Conservation (phyloP, 2,888 invertebrate species). For the Leptinotarsa haldemani region DNA sequence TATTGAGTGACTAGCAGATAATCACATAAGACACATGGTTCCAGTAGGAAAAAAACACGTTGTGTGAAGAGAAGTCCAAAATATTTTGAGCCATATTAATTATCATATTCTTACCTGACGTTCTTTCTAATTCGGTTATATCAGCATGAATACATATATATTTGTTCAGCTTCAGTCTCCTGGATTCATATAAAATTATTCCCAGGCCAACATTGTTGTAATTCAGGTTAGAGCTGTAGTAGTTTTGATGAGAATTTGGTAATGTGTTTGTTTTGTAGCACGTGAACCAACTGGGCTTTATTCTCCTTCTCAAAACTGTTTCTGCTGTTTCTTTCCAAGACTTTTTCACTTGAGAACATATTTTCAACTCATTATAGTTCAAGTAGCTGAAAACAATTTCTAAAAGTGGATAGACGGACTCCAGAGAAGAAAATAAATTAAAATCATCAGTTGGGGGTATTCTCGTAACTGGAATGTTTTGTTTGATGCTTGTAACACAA, state of each 20-base stretch:
- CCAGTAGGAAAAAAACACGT: too few relatives aligned
- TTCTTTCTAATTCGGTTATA: slow-evolving; percentile 36
- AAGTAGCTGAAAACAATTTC: slow-evolving; percentile 56
- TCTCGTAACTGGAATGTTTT: slow-evolving; percentile 39
- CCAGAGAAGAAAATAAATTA: slow-evolving; percentile 54
- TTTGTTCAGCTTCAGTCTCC: slow-evolving; percentile 52
- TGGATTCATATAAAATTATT: slow-evolving; percentile 56
- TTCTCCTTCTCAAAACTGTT: slow-evolving; percentile 50
- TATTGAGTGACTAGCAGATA: too few relatives aligned
- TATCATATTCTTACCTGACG: slow-evolving; percentile 38
- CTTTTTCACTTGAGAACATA: slow-evolving; percentile 51
- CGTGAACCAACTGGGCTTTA: slow-evolving; percentile 55
- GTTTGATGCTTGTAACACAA: slow-evolving; percentile 47
- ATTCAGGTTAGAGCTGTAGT: slow-evolving; percentile 50
- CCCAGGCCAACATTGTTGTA: slow-evolving; percentile 53
- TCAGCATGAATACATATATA: slow-evolving; percentile 55
- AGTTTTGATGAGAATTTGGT: slow-evolving; percentile 39
- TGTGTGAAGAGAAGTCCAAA: too few relatives aligned
- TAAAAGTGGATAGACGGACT: slow-evolving; percentile 56
- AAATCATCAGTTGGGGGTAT: slow-evolving; percentile 50
- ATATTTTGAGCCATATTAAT: too few relatives aligned
- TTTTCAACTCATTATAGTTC: slow-evolving; percentile 53
- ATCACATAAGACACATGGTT: too few relatives aligned
- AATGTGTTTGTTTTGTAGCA: slow-evolving; percentile 47
- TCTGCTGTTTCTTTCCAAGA: slow-evolving; percentile 55